Evolutionary conservation across 2,888 invertebrate species (phyloP).

Genomic region (Andricus quercusramuli): DNA sequence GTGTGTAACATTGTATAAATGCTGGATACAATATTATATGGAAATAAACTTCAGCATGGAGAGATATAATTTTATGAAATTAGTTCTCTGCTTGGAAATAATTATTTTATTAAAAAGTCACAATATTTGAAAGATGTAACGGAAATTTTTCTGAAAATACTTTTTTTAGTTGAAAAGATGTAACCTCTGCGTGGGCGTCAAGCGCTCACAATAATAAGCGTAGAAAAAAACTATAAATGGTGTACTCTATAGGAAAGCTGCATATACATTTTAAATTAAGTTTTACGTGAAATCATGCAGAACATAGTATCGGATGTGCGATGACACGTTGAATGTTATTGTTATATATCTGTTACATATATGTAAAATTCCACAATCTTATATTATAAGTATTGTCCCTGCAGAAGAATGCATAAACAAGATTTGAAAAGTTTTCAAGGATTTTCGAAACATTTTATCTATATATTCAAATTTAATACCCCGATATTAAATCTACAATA

Average conservation of each 20-base stretch:
- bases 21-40: neutral
- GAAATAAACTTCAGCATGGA: neutral
- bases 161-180: neutral
- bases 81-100: neutral
- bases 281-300: too few species aligned
- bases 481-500: too few species aligned
- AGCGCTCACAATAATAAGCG: neutral
- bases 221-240: neutral
- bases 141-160: neutral
- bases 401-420: too few species aligned
- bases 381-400: too few species aligned
- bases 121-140: neutral
- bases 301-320: too few species aligned
- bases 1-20: neutral
- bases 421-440: too few species aligned
- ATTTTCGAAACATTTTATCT: too few species aligned
- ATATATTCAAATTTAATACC: too few species aligned
- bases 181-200: neutral
- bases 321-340: too few species aligned
- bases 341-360: too few species aligned
- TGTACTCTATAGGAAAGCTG: neutral
- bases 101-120: neutral
- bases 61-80: neutral
- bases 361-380: too few species aligned
- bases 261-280: neutral